Percentiles rank a stretch among this genome's conserved stretches.
phyloP scores from a whole-genome alignment of 2,113 vertebrate genomes.

The Corynorhinus townsendii region DNA sequence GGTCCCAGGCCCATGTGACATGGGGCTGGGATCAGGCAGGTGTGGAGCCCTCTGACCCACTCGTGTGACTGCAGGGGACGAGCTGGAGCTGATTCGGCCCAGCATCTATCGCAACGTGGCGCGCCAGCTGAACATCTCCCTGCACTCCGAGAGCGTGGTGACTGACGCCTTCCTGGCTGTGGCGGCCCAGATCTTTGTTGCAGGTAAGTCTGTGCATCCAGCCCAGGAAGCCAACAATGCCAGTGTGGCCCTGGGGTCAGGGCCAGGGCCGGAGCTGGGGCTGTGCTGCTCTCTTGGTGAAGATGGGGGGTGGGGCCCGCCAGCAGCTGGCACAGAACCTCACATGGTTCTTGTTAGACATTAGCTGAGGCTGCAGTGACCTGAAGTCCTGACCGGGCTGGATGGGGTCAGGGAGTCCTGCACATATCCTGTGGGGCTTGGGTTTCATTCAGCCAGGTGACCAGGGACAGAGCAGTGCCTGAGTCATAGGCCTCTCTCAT shows the following conservation, averaged over 20 bases:
- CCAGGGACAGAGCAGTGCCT: not conserved
- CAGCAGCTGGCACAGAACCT: not conserved
- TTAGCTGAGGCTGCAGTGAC: too few species aligned
- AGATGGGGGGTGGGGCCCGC: too few species aligned
- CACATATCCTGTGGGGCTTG: accelerated
- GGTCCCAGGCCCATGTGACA: not conserved
- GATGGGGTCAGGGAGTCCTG: not conserved
- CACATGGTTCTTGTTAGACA: accelerated
- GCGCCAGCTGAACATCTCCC: conserved; percentile 91
- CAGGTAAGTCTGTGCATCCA: conserved; percentile 79
- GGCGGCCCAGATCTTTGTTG: conserved; percentile 93
- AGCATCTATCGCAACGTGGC: conserved; percentile 93
- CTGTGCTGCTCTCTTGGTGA: not conserved
- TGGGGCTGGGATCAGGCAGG: not conserved
- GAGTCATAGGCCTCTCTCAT: not conserved
- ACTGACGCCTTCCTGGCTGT: conserved; percentile 95
- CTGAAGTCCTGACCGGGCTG: accelerated
- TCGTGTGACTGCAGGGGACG: conserved; percentile 85
- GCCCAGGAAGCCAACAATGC: not conserved
- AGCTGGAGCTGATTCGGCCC: conserved; percentile 95
- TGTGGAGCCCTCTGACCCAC: not conserved
- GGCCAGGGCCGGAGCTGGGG: not conserved
- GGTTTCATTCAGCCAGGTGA: not conserved
- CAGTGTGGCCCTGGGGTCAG: not conserved
- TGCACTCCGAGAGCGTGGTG: conserved; percentile 90